Evolutionary conservation across 2,888 invertebrate species (phyloP).

Genomic region (Isotomurus palustris): DNA sequence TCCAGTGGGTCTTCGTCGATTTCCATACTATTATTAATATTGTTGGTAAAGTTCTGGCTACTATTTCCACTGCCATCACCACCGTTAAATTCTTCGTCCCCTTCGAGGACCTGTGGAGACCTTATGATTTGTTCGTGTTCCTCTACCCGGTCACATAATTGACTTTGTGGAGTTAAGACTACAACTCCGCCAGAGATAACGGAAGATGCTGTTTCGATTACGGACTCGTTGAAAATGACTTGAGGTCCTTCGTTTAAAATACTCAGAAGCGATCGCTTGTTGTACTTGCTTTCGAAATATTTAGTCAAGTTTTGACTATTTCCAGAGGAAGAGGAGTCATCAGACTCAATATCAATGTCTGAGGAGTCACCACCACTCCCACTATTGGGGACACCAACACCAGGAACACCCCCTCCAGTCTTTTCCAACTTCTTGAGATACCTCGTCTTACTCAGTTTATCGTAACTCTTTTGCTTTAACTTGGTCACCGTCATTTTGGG

Average conservation of each 20-base stretch:
- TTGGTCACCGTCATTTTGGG: conserved; percentile 32
- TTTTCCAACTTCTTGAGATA: conserved; percentile 3
- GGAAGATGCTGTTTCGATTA: too few relatives aligned
- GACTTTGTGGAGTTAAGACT: too few relatives aligned
- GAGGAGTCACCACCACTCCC: background rate
- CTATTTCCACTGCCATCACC: background rate
- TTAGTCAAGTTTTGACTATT: conserved; percentile 7
- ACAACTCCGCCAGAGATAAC: too few relatives aligned
- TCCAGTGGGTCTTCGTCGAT: background rate
- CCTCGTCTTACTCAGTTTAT: conserved; percentile 1
- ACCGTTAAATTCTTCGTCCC: background rate
- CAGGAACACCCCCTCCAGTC: background rate
- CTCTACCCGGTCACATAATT: too few relatives aligned
- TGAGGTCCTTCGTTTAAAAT: conserved; percentile 9
- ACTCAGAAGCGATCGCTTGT: background rate
- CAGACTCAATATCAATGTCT: conserved; percentile 7
- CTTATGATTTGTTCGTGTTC: background rate
- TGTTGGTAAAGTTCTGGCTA: background rate
- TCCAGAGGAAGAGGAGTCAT: conserved; percentile 11
- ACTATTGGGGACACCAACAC: background rate
- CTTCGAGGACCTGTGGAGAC: background rate
- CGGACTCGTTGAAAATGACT: background rate
- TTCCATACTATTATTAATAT: background rate
- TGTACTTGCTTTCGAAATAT: conserved; percentile 9
- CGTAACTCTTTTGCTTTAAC: conserved; percentile 18